Evolutionary conservation across 2,888 invertebrate genomes (phyloP).

Genomic region (Lumbricus terrestris): DNA sequence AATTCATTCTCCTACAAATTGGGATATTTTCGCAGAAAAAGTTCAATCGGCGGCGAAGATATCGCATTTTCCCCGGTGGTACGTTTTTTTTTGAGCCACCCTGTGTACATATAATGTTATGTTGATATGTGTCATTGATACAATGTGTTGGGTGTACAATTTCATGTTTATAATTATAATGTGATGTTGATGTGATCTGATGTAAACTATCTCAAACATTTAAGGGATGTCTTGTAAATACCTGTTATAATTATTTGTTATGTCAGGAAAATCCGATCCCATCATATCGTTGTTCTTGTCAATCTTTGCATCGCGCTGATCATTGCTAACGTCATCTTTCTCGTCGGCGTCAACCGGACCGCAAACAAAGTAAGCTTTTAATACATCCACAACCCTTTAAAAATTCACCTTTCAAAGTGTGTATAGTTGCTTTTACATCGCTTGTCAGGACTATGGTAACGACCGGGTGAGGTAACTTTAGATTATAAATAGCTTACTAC

Average conservation of each 20-base stretch:
- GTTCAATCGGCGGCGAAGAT: too few relatives aligned
- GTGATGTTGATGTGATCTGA: background rate
- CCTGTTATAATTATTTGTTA: background rate
- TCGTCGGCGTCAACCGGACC: conserved; percentile 45
- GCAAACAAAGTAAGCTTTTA: conserved; percentile 36
- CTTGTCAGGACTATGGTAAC: background rate
- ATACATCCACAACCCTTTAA: background rate
- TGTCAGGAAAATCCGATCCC: conserved; percentile 42
- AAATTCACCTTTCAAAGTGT: background rate
- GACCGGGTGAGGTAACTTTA: too few relatives aligned
- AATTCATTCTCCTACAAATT: too few relatives aligned
- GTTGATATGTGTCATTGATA: too few relatives aligned
- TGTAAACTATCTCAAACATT: background rate
- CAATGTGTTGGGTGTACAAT: too few relatives aligned
- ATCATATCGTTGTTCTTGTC: conserved; percentile 46
- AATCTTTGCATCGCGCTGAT: conserved; percentile 50
- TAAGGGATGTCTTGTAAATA: background rate
- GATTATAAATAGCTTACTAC: too few relatives aligned
- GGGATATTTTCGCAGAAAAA: too few relatives aligned
- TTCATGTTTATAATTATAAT: too few relatives aligned
- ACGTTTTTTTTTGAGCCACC: too few relatives aligned
- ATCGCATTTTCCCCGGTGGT: too few relatives aligned
- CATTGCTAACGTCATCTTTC: conserved; percentile 46
- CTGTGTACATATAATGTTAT: too few relatives aligned
- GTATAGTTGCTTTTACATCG: background rate